Base-by-base conservation (phyloP, 2,113 vertebrate genomes). In the Phalacrocorax brasilianus region DNA sequence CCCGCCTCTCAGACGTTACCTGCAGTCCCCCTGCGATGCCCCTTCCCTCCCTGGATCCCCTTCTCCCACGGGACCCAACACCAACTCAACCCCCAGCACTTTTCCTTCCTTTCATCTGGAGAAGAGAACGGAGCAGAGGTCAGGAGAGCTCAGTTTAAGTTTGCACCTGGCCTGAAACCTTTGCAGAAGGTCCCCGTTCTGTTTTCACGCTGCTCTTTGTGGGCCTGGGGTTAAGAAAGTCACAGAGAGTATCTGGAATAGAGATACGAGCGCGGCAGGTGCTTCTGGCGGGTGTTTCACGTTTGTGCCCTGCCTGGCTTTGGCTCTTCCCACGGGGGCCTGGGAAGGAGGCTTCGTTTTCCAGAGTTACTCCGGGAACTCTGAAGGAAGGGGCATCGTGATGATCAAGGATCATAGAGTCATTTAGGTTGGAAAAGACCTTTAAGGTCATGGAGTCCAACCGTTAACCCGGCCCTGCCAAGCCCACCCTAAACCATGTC, bases 331-430 rank as follows among this genome's bases (percentile, higher is more conserved):
- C 3, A 0, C 5, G 26, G 58, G 56, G 9, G 14, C 18, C n/a
- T 19, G 58, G 50, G 67, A 24, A 81, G 70, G 38, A 33, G 53
- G 22, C 14, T 8, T 20, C 27, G 1, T 33, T 35, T 38, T 24
- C 30, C 5, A 0, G 20, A 32, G 27, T 32, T 26, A 11, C 33
- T 33, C 22, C 2, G 1, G 18, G 12, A 16, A 24, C 62, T 16
- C 33, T 0, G 2, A 24, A 47, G 53, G 71, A 40, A 47, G 24
- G 35, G 30, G 40, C 13, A 33, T 62, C 1, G 5, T 28, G 33
- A 14, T 0, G 8, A 11, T 28, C 32, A 11, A 28, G 88, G 56
- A 5, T 23, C 47, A 21, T 6, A 15, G 49, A 24, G 9, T 24
- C 6, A 1, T 19, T 55, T 6, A 1, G 38, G 28, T 33, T 55